These are phyloP conservation scores for Isichthys henryi DNA, from an alignment of 2,113 vertebrate genomes.

Conservation along the genomic window DNA sequence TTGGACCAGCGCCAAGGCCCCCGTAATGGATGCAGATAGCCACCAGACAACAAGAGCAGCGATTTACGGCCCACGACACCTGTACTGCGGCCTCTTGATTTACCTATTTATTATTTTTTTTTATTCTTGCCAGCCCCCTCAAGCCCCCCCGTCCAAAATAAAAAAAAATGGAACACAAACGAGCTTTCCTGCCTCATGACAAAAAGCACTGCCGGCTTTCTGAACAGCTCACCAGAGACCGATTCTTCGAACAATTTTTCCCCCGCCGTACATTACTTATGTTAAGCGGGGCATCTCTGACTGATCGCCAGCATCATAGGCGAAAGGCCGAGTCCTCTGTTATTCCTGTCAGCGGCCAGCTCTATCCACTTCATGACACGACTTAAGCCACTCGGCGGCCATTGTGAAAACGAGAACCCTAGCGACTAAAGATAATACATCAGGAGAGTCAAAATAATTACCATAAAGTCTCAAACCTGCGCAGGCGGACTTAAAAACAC, in stretches of 20 bases:
- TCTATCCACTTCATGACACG: not conserved
- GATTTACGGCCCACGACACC: slow-evolving; percentile 27
- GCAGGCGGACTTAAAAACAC: not conserved
- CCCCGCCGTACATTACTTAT: not conserved
- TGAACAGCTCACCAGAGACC: not conserved
- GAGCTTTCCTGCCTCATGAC: not conserved
- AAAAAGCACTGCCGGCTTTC: not conserved
- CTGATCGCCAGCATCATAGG: not conserved
- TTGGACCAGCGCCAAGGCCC: slow-evolving; percentile 8
- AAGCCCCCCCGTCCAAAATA: not conserved
- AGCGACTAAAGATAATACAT: not conserved
- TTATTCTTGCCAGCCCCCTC: not conserved
- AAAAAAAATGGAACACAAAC: not conserved
- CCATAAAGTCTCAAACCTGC: not conserved
- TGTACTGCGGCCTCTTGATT: not conserved
- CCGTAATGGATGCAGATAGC: slow-evolving; percentile 29
- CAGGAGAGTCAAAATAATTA: not conserved
- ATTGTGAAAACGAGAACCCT: not conserved
- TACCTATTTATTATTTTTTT: not conserved
- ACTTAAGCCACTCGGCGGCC: not conserved
- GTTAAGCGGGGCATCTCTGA: slow-evolving; percentile 1
- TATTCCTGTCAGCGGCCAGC: not conserved
- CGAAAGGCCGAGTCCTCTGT: not conserved
- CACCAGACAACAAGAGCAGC: slow-evolving; percentile 25
- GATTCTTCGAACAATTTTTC: not conserved